Conservation (phyloP, 2,797 vertebrate species). For the Delichon dasypus region DNA sequence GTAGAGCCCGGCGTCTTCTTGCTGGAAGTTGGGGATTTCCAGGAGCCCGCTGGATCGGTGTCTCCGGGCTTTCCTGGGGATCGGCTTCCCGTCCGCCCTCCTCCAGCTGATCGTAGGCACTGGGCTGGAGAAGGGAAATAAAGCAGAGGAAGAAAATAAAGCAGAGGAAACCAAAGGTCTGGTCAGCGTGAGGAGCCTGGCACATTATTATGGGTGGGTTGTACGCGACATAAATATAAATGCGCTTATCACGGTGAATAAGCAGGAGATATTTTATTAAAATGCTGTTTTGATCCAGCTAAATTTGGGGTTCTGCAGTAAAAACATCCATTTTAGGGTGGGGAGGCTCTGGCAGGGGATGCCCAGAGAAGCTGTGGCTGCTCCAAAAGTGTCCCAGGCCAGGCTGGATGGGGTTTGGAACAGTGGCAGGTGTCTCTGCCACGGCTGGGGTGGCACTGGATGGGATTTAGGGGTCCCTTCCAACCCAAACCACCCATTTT, state of each 20-base stretch:
- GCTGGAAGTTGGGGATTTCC: constrained; percentile 97
- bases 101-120: constrained; percentile 92
- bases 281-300: not conserved
- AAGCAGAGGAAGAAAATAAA: not conserved
- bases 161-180: not conserved
- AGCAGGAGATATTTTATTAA: not conserved
- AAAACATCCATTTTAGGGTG: not conserved
- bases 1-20: constrained; percentile 89
- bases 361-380: not conserved
- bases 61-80: constrained; percentile 89
- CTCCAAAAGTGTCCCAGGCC: not conserved
- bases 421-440: not conserved
- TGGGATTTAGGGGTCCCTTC: not conserved
- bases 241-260: fast-evolving
- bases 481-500: not conserved
- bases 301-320: not conserved
- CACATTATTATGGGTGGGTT: not conserved
- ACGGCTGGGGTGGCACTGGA: fast-evolving
- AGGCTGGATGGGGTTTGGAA: not conserved
- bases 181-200: not conserved
- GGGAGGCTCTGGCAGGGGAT: not conserved
- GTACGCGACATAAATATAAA: fast-evolving
- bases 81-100: constrained; percentile 84
- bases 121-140: constrained; percentile 75
- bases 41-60: constrained; percentile 89